Conservation (phyloP, 2,797 vertebrate species). For the Chiroxiphia lanceolata region DNA sequence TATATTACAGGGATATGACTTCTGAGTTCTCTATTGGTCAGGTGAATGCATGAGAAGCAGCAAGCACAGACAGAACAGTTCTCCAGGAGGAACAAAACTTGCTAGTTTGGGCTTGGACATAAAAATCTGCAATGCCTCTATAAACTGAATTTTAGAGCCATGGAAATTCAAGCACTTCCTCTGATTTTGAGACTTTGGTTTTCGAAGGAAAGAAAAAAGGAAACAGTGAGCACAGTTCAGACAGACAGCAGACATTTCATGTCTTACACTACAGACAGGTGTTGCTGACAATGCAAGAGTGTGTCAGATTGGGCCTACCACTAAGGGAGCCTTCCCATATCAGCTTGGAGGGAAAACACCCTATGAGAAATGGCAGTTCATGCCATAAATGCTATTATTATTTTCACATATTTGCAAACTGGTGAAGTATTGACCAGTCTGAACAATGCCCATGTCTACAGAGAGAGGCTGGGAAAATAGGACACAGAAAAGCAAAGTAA, state of each 20-base stretch:
- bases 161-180: background rate
- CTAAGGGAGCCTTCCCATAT: background rate
- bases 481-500: background rate
- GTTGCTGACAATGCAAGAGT: background rate
- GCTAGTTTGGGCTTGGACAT: background rate
- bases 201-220: background rate
- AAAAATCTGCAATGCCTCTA: background rate
- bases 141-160: background rate
- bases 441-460: background rate
- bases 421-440: background rate
- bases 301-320: background rate
- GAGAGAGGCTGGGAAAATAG: background rate
- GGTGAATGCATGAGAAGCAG: background rate
- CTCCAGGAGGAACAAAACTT: background rate
- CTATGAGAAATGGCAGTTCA: background rate
- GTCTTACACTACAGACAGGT: background rate
- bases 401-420: background rate
- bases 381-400: background rate
- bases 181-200: background rate
- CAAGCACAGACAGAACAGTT: background rate
- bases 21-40: background rate
- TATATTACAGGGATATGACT: background rate
- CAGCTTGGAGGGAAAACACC: background rate
- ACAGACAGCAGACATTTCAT: background rate
- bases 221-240: background rate